Base-by-base conservation (phyloP, 2,113 vertebrate genomes). In the Spea bombifrons region DNA sequence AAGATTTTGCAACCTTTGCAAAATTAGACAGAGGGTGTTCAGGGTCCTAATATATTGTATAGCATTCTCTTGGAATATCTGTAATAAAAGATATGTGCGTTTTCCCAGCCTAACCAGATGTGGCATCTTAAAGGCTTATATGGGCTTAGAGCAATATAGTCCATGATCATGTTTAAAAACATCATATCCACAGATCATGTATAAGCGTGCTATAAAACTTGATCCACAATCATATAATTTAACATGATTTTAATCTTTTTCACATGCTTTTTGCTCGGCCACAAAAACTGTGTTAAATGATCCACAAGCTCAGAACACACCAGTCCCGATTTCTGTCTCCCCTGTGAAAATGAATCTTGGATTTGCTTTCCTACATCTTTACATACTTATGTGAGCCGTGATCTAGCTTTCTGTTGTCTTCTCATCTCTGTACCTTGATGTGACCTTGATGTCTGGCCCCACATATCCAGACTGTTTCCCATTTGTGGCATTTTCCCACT, bases 121-220 rank as follows among this genome's bases (percentile, higher is more conserved):
- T 63, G 57, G n/a, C 72, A 74, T 74, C 72, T 74, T 74, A 64
- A 73, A 74, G 57, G 59, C 57, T 74, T 74, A 74, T 46, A 7
- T 10, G 5, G 55, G 72, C 72, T 74, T 64, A 64, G 53, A 73
- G 45, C n/a, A 61, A 16, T 1, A 30, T 45, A 73, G 53, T n/a
- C 5, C 9, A 15, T 16, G 67, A 50, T 70, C 67, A 50, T 15
- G 64, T 75, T 52, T 75, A 75, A 75, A 70, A n/a, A 70, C n/a
- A 70, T 6, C 8, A 13, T 64, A 70, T 47, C n/a, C 67, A 70
- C 13, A 70, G 47, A 70, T 70, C 48, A 70, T 70, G 67, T 70
- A 50, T 70, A 70, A 49, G 67, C n/a, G 17, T 48, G 15, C 67
- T 70, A 70, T 70, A 70, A 70, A 70, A 70, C 67, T 13, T 68